A percentile compares a stretch with the other conserved stretches of the same genome.
Evolutionary conservation across 2,113 vertebrate species (phyloP).

Genomic region (Nothocercus nigrocapillus): DNA sequence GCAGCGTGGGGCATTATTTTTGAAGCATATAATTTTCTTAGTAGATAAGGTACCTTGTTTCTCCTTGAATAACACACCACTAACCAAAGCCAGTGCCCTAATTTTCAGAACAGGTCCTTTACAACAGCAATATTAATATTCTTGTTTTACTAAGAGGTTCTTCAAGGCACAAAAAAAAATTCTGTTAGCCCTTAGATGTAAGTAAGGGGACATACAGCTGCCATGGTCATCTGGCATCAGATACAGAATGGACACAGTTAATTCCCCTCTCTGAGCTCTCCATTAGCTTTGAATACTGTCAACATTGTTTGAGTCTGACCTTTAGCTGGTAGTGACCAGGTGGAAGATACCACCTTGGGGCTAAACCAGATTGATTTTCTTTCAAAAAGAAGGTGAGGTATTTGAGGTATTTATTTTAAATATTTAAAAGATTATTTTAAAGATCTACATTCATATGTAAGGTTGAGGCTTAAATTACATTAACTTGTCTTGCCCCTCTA

Average conservation of each 20-base stretch:
- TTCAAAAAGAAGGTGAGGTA: not conserved
- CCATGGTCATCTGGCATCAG: not conserved
- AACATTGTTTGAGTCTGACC: not conserved
- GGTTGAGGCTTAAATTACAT: not conserved
- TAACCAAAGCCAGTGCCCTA: rapidly evolving
- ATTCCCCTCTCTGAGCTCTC: not conserved
- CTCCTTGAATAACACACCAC: not conserved
- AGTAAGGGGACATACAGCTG: not conserved
- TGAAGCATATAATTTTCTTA: not conserved
- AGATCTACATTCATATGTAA: not conserved
- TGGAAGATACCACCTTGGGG: not conserved
- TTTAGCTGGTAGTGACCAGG: not conserved
- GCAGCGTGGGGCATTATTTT: not conserved
- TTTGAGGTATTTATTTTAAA: not conserved
- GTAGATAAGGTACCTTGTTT: not conserved
- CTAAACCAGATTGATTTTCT: not conserved
- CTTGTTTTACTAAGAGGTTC: not conserved
- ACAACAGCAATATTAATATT: not conserved
- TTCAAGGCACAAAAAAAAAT: not conserved
- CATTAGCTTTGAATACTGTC: not conserved
- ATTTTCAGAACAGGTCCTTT: not conserved
- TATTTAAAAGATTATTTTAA: not conserved
- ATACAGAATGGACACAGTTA: not conserved
- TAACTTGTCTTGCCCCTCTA: not conserved
- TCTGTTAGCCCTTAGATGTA: not conserved